phyloP scores from a whole-genome alignment of 2,888 invertebrate genomes.

The Drosophila anceps region DNA sequence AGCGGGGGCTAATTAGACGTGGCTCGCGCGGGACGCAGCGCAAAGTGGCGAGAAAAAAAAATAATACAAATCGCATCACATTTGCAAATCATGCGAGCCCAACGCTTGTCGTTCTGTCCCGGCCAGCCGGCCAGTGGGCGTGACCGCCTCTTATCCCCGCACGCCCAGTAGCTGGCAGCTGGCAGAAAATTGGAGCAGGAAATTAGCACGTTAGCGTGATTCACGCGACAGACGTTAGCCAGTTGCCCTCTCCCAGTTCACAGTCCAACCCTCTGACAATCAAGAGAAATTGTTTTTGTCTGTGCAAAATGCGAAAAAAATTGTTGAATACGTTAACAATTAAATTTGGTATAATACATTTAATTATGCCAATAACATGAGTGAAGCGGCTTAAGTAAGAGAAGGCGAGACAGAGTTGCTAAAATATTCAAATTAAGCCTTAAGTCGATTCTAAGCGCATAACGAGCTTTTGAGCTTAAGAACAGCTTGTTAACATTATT shows the following conservation, averaged over 20 bases:
- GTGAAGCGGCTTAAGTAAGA: not conserved
- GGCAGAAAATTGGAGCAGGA: conserved; percentile 57
- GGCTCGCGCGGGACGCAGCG: conserved; percentile 26
- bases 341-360: not conserved
- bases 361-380: not conserved
- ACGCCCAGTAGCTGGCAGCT: conserved; percentile 28
- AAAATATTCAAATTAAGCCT: not conserved
- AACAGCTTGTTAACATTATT: not conserved
- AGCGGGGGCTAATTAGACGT: conserved; percentile 69
- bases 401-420: not conserved
- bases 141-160: not conserved
- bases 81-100: conserved; percentile 67
- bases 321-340: not conserved
- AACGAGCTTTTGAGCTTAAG: not conserved
- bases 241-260: not conserved
- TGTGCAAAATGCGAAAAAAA: conserved; percentile 7
- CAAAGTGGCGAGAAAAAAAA: conserved; percentile 19
- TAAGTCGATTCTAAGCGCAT: not conserved
- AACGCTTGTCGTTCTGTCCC: conserved; percentile 28
- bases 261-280: conserved; percentile 13
- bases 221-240: conserved; percentile 64
- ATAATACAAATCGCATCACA: conserved; percentile 66
- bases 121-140: conserved; percentile 22
- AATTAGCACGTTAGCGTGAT: conserved; percentile 77
- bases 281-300: conserved; percentile 25